Base-by-base conservation (phyloP, 2,113 vertebrate genomes). In the Plotosus lineatus region DNA sequence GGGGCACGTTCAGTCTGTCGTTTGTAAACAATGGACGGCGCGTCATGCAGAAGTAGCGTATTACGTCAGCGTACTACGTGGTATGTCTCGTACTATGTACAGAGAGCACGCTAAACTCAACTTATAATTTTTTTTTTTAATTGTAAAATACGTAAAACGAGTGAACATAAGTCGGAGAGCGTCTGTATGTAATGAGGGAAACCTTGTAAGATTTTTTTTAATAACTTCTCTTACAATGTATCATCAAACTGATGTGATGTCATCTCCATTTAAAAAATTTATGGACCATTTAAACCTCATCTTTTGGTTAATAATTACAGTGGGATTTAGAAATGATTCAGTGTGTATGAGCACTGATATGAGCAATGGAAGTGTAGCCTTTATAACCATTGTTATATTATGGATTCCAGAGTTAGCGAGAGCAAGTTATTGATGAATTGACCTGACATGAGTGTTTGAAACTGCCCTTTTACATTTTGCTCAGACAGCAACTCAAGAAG, bases 221-320 rank as follows among this genome's bases (percentile, higher is more conserved):
- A 63, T 77, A 77, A 72, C 44, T 79, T 56, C 44, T 31, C 48
- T 50, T 73, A 72, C 33, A 69, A 8, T 82, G 73, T 26, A 23
- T 50, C 73, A 71, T 77, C 56, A 80, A 82, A 80, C 81, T 79
- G 33, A 79, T 77, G 75, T 73, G 73, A 31, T 23, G 36, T 76
- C n/a, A 46, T 46, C 66, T 44, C 66, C 53, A 42, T 65, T 44
- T 69, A n/a, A 73, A 78, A 46, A 46, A 38, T 40, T 19, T 80
- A 77, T 60, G 60, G 23, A 10, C n/a, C 12, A 26, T 51, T 36
- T 80, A 79, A 77, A 50, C 56, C 78, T 72, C 15, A 60, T 42
- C 81, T 36, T 46, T 63, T 36, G 17, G 69, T 31, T 31, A 53
- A 19, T 48, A 28, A 6, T 7, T 10, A 40, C 12, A 71, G 28